phyloP scores from a whole-genome alignment of 2,888 invertebrate genomes.

The Tyria jacobaeae region DNA sequence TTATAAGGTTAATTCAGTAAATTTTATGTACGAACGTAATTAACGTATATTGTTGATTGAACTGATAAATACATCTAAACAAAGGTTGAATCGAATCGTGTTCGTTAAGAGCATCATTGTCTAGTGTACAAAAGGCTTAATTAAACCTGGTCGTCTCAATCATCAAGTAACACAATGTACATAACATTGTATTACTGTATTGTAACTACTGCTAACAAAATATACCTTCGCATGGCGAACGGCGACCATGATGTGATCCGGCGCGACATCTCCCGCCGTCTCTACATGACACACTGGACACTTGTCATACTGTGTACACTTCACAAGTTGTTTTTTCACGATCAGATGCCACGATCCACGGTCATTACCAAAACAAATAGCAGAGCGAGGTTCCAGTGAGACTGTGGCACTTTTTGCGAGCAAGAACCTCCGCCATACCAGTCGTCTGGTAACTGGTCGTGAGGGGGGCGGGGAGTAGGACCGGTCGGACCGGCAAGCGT shows the following conservation, averaged over 20 bases:
- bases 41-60: slow-evolving; percentile 26
- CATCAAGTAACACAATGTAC: no score
- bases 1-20: no score
- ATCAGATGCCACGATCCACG: slow-evolving; percentile 38
- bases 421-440: slow-evolving; percentile 21
- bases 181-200: not conserved
- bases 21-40: slow-evolving; percentile 9
- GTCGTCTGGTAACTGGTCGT: slow-evolving; percentile 47
- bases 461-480: slow-evolving; percentile 33
- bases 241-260: slow-evolving; percentile 66
- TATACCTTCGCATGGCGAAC: slow-evolving; percentile 76
- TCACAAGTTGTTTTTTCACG: slow-evolving; percentile 35
- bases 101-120: slow-evolving; percentile 19
- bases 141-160: not conserved
- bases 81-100: slow-evolving; percentile 8
- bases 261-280: slow-evolving; percentile 61
- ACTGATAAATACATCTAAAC: slow-evolving; percentile 21
- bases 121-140: slow-evolving; percentile 5
- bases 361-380: slow-evolving; percentile 59
- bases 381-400: slow-evolving; percentile 44
- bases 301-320: slow-evolving; percentile 34
- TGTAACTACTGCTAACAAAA: no score
- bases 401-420: slow-evolving; percentile 57
- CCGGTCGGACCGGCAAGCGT: slow-evolving; percentile 51
- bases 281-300: slow-evolving; percentile 48